Base-by-base conservation (phyloP, 1,140 invertebrate genomes). In the Babylonia areolata region DNA sequence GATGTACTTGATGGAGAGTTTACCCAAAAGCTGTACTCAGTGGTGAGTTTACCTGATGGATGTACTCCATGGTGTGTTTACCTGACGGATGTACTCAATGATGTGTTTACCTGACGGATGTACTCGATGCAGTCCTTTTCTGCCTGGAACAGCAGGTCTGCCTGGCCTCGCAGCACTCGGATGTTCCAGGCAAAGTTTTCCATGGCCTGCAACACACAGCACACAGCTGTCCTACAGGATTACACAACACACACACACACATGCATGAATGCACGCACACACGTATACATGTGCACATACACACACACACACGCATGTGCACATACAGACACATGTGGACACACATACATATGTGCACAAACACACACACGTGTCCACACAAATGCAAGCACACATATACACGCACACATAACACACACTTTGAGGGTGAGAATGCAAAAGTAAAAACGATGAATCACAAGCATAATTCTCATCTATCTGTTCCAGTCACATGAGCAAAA, bases 141-240 rank as follows among this genome's bases (percentile, higher is more conserved):
- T 93, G 5, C 91, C 84, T 94, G 94, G 17, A 85, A 64, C 71
- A 96, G 89, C 33, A 95, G 92, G 87, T 95, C 95, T 31, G 95
- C 92, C 89, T 96, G 95, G 40, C 95, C 95, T 86, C 95, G 94
- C 33, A 96, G 90, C 33, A 96, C 93, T 33, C 95, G 91, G 35
- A 95, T 94, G 90, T 96, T 96, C 95, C 95, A 96, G 6, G 95
- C 95, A 92, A 95, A 96, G 88, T 95, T 96, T 86, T 96, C 95
- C 77, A 91, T 89, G 42, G 94, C 93, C 94, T 94, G 87, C 17
- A 23, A 54, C 40, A 54, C 9, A 64, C 28, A 64, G 2, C 46
- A 51, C 46, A 51, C 46, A 51, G 9, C 0, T 3, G 46, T n/a
- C n/a, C n/a, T n/a, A n/a, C n/a, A n/a, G n/a, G n/a, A n/a, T n/a